Conservation (phyloP, 2,888 invertebrate genomes). For the Idaea straminata region DNA sequence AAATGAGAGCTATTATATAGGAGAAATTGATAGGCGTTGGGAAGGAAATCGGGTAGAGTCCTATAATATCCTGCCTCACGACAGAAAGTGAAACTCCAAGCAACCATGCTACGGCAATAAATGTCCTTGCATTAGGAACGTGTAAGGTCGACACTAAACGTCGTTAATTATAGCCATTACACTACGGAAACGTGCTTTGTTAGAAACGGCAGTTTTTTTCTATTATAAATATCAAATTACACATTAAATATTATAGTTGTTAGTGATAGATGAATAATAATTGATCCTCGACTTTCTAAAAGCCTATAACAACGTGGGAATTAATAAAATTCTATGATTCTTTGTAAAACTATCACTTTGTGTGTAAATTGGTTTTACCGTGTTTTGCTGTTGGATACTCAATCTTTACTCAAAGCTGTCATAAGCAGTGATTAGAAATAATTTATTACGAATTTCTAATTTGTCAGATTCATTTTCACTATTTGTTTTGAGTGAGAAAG, state of each 20-base stretch:
- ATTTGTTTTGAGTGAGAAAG: background rate
- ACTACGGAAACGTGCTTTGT: background rate
- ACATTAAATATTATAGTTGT: background rate
- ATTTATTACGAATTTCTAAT: background rate
- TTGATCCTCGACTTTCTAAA: background rate
- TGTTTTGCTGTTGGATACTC: background rate
- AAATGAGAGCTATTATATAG: too few species aligned
- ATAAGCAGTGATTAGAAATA: background rate
- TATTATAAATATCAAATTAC: background rate
- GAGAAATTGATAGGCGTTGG: background rate
- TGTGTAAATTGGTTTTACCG: background rate
- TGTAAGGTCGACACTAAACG: background rate
- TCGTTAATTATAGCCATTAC: background rate
- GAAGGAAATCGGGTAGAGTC: background rate
- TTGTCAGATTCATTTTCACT: background rate
- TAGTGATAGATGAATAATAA: background rate
- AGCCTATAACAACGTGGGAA: background rate
- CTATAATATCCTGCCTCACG: background rate
- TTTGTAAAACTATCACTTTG: background rate
- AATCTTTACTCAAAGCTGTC: background rate
- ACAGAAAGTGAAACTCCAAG: background rate
- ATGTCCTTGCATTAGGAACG: background rate
- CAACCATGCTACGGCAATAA: background rate
- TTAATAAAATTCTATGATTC: background rate
- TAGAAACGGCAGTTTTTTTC: background rate